Evolutionary conservation across 2,113 vertebrate genomes (phyloP).

Genomic region (Coreoperca whiteheadi): DNA sequence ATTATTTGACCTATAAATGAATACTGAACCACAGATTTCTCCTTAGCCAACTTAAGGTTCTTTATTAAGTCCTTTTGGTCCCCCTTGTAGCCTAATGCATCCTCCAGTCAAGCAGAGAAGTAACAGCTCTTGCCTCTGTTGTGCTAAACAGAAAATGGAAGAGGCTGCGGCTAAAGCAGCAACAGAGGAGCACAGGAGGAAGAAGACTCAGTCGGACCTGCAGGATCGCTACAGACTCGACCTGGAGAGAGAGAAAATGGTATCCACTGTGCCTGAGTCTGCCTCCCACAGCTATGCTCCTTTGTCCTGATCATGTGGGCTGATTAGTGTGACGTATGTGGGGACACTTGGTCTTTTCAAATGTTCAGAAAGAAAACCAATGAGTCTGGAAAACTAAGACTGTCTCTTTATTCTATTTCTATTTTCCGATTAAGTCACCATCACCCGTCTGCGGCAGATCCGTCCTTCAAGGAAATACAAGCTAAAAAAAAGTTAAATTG

Average conservation of each 20-base stretch:
- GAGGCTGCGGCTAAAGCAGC: conserved; percentile 88
- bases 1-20: not conserved
- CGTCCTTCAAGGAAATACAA: conserved; percentile 34
- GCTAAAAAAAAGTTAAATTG: conserved; percentile 18
- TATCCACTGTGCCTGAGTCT: conserved; percentile 50
- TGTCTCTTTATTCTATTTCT: not conserved
- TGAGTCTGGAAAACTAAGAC: not conserved
- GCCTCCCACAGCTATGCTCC: not conserved
- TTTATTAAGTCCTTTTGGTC: not conserved
- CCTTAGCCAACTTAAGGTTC: not conserved
- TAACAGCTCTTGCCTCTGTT: conserved; percentile 37
- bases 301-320: not conserved
- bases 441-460: not conserved
- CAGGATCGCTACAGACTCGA: conserved; percentile 92
- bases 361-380: not conserved
- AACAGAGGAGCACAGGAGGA: conserved; percentile 88
- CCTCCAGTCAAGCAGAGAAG: not conserved
- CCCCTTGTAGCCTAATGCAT: no score
- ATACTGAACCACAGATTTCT: not conserved
- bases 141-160: conserved; percentile 89
- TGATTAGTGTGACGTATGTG: not conserved
- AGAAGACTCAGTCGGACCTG: conserved; percentile 90
- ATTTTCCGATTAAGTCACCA: conserved; percentile 4
- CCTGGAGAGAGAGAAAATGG: conserved; percentile 94
- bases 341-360: not conserved